Conservation (phyloP, 2,113 vertebrate genomes). For the Rhinopomastus cyanomelas region DNA sequence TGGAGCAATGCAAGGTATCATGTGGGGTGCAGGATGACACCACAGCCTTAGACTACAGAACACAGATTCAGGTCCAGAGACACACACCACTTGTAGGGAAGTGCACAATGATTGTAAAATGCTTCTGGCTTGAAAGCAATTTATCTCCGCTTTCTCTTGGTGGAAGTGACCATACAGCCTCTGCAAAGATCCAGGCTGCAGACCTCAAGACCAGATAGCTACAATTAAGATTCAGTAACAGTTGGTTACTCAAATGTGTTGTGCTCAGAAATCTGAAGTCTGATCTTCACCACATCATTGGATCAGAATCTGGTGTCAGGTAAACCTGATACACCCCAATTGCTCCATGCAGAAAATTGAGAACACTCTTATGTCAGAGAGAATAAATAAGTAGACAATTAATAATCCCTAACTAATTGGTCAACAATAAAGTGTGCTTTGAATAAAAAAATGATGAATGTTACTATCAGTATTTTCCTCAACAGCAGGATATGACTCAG, state of each 20-base stretch:
- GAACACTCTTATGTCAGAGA: not conserved
- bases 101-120: not conserved
- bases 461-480: not conserved
- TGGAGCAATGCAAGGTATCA: not conserved
- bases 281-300: not conserved
- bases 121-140: not conserved
- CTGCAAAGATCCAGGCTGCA: not conserved
- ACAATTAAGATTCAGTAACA: not conserved
- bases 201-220: not conserved
- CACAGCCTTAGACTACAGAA: not conserved
- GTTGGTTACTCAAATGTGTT: not conserved
- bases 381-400: not conserved
- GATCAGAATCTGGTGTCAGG: not conserved
- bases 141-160: not conserved
- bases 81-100: not conserved
- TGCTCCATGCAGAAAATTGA: not conserved
- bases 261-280: not conserved
- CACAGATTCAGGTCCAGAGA: not conserved
- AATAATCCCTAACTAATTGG: not conserved
- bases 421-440: not conserved
- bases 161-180: not conserved
- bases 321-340: not conserved
- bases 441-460: not conserved
- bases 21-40: fast-evolving
- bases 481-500: not conserved